A percentile compares a stretch with the other conserved stretches of the same genome.
These are phyloP conservation scores for Propithecus deckenii DNA, from an alignment of 2,797 vertebrate genomes.

Conservation along the genomic window DNA sequence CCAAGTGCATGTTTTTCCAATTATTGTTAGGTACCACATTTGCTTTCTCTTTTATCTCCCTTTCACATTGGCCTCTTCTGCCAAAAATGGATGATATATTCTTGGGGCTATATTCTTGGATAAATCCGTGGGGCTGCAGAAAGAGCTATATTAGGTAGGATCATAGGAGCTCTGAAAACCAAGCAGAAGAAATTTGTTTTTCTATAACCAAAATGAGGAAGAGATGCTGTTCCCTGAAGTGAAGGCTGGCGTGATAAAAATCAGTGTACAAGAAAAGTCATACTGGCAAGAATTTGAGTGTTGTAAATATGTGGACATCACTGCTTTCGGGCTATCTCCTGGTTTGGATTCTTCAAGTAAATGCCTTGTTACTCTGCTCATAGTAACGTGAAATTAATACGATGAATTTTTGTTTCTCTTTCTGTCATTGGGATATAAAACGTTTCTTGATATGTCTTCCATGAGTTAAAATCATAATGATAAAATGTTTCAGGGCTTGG, in stretches of 20 bases:
- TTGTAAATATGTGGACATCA: background rate
- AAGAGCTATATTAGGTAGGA: background rate
- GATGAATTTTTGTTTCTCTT: conserved; percentile 22
- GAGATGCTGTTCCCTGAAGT: background rate
- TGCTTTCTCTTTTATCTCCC: background rate
- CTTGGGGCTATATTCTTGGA: too few relatives aligned
- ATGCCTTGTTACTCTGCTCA: background rate
- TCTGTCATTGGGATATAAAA: background rate
- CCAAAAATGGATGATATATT: background rate
- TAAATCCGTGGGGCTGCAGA: background rate
- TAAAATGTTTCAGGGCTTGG: background rate
- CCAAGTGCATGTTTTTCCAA: background rate
- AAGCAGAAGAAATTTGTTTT: background rate
- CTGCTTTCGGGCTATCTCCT: background rate
- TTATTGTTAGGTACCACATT: background rate
- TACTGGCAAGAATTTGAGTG: background rate
- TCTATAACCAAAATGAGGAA: background rate
- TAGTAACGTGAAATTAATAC: background rate
- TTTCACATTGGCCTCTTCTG: background rate
- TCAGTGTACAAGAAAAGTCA: background rate
- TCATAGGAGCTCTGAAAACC: background rate
- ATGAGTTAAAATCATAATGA: background rate
- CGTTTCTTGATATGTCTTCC: conserved; percentile 1
- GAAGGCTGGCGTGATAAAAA: background rate
- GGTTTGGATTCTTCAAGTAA: background rate